Evolutionary conservation across 2,888 invertebrate genomes (phyloP), one percentile per base, ranked within the genome.

Genomic region (Phalera bucephala): DNA sequence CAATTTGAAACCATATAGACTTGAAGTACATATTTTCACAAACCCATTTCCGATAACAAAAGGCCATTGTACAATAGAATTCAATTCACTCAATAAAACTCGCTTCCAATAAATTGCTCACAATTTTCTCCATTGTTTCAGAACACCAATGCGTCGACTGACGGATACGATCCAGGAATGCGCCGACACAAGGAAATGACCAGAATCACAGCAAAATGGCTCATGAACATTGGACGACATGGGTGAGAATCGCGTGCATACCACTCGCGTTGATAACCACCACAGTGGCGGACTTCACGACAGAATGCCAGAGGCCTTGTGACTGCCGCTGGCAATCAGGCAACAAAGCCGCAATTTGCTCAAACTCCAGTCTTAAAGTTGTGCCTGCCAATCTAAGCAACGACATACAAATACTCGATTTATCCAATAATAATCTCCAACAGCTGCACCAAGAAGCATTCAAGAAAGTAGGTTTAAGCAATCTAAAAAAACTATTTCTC

Each of bases 261-360:
- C 74, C 74, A 27, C 66, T 86, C 41, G 68, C 58, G 11, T 52
- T 81, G 36, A 57, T 79, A 14, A 60, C 84, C 17, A 75, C 83
- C 15, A 80, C 85, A 34, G 75, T 80, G 44, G 89, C 90, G 45
- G 90, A 89, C 61, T 93, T 93, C 74, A 91, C 91, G 40, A 91
- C 91, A 27, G 91, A 91, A 74, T 95, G 94, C 83, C 92, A 93
- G 47, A 81, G 91, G 49, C 91, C 91, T 10, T 97, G 97, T 81
- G 93, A 94, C 69, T 97, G 97, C 77, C 93, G 94, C 64, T 97
- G 97, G 97, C 93, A 93, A 37, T 94, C 94, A 13, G 96, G 97
- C 0, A 95, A 94, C 76, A 96, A 95, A 77, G 93, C 94, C 1
- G 97, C 96, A 15, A 95, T 96, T 61, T 97, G 97, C 80, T 92